Evolutionary conservation across 2,888 invertebrate genomes (phyloP), one percentile per base, ranked within the genome.

Genomic region (Watsonalla binaria): DNA sequence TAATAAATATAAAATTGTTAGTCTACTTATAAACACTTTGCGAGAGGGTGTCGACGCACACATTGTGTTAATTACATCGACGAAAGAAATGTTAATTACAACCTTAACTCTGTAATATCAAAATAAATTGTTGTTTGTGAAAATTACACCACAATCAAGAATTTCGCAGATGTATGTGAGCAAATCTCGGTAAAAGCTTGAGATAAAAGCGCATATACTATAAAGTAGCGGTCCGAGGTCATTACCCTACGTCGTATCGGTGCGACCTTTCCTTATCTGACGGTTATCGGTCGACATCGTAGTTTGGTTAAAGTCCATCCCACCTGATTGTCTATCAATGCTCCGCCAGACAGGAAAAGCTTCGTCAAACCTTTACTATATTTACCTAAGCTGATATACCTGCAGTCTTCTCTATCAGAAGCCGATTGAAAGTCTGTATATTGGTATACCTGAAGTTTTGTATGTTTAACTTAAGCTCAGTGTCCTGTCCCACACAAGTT

Each of bases 261-360:
- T 67, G 57, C 74, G 76, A 78, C 76, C 73, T 64, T 61, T 59
- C 58, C 67, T 49, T 77, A 78, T 76, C 79, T 63, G 11, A 55
- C 76, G 73, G 78, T 78, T 82, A 84, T 83, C 83, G 74, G 75
- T 73, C 75, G 72, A 67, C 69, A 74, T 73, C 74, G 68, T 57
- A 53, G 59, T 48, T 51, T 65, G 69, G 71, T 66, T 76, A 78
- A 78, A 80, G 78, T 78, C 71, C 74, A 63, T 60, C 58, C 64
- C 68, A 76, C 71, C 72, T 76, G 76, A 67, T 61, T 57, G 57
- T 57, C 54, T 53, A 54, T 52, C 51, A 54, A 54, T 59, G 58
- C 61, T 60, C 52, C 42, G 52, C 54, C 52, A 60, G 54, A 57
- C 15, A 49, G 49, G 49, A 49, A 49, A 37, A 49, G 49, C 49